A percentile compares a stretch with the other conserved stretches of the same genome.
These are phyloP conservation scores for Tyria jacobaeae DNA, from an alignment of 2,888 invertebrate species.

Conservation along the genomic window DNA sequence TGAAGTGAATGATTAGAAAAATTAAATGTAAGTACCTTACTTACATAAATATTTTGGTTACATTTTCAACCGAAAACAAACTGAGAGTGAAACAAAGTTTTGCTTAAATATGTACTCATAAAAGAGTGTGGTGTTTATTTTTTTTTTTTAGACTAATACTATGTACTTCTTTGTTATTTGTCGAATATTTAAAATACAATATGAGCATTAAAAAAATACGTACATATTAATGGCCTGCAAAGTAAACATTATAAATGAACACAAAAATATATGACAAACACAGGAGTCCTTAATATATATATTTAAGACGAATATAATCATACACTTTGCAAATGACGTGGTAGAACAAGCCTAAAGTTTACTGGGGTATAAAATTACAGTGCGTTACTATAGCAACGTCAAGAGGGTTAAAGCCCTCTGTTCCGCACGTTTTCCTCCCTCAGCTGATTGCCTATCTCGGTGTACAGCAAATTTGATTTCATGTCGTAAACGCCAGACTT, in stretches of 20 bases:
- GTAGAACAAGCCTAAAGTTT: slow-evolving; percentile 53
- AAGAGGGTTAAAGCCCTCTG: slow-evolving; percentile 77
- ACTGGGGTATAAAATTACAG: slow-evolving; percentile 72
- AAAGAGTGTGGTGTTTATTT: background rate
- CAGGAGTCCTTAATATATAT: background rate
- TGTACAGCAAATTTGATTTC: slow-evolving; percentile 58
- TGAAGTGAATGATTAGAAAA: slow-evolving; percentile 64
- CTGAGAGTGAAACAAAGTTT: slow-evolving; percentile 11
- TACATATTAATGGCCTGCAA: background rate
- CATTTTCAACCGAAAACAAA: slow-evolving; percentile 40
- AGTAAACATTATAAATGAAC: background rate
- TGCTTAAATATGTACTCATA: no score
- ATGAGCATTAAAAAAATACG: background rate
- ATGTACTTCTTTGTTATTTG: background rate
- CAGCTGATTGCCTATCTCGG: slow-evolving; percentile 69
- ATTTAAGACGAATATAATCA: background rate
- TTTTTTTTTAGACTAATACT: background rate
- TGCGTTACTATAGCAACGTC: slow-evolving; percentile 75
- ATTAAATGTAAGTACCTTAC: slow-evolving; percentile 63
- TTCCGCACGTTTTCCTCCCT: slow-evolving; percentile 59
- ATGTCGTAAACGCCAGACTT: slow-evolving; percentile 30
- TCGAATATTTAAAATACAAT: background rate
- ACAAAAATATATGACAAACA: background rate
- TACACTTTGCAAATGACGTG: slow-evolving; percentile 51
- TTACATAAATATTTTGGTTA: slow-evolving; percentile 53